Evolutionary conservation across 2,888 invertebrate genomes (phyloP), one percentile per base, ranked within the genome.

Genomic region (Stenurella melanura): DNA sequence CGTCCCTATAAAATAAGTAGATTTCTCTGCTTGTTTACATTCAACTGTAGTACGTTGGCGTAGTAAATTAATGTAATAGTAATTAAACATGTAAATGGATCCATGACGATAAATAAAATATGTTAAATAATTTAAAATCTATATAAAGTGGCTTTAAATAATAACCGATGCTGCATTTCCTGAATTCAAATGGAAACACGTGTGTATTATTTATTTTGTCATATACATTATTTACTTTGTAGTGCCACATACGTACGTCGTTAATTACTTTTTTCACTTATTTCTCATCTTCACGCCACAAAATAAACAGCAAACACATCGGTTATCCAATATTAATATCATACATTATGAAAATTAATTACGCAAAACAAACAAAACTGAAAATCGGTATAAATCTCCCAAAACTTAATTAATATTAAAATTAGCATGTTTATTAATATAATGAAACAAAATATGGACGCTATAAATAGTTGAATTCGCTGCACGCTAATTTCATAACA

Each of bases 401-500:
- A 72, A 70, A 79, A 77, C 74, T 77, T 75, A 79, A 79, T 80
- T 80, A 80, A 78, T 78, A 80, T 79, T 76, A 80, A 76, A 79
- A 80, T 80, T 77, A 80, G 68, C 77, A 68, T 79, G 78, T 80
- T 77, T 80, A 80, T 78, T 79, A 80, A 79, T 78, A 80, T 73
- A 77, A 77, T 76, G 80, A 75, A 79, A 80, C 78, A 78, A 78
- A 81, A 78, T 77, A 80, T 72, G 75, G 64, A 68, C 57, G 79
- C 75, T 75, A 81, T 83, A 83, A 83, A 83, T 80, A 82, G 75
- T 72, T 66, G 77, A 80, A 81, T 76, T 70, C 79, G 77, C 75
- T 71, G 78, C 78, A 79, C 74, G 79, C 83, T 82, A 83, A 81
- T 81, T 84, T 81, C 82, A 81, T 80, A 84, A 83, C 79, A 76